phyloP scores from a whole-genome alignment of 2,797 vertebrate species.

The Esox lucius region DNA sequence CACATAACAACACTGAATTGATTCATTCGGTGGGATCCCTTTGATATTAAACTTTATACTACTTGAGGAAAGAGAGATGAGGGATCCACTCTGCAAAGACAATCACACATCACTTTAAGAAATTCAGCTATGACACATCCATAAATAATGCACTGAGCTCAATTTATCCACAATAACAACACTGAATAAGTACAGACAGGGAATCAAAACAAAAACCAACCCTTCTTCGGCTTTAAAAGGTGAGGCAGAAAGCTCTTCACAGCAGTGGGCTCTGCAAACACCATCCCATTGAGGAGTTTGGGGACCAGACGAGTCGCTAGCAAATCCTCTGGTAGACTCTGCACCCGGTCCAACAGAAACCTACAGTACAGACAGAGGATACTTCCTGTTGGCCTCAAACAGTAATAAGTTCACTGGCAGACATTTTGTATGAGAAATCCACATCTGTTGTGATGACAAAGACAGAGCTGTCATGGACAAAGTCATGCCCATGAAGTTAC shows the following conservation, averaged over 20 bases:
- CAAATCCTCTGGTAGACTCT: slow-evolving; percentile 87
- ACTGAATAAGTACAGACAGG: background rate
- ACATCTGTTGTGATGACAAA: background rate
- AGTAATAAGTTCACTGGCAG: background rate
- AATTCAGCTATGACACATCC: too few species aligned
- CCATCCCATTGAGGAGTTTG: slow-evolving; percentile 89
- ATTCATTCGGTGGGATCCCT: too few species aligned
- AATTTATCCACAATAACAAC: too few species aligned
- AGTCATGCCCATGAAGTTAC: slow-evolving; percentile 37
- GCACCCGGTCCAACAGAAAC: slow-evolving; percentile 90
- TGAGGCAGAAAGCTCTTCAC: slow-evolving; percentile 97
- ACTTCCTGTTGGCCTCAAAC: background rate
- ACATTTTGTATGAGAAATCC: background rate
- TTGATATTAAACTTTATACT: too few species aligned
- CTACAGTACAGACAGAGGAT: slow-evolving; percentile 62
- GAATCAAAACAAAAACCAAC: slow-evolving; percentile 58
- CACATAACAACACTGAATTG: background rate
- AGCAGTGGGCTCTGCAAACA: slow-evolving; percentile 95
- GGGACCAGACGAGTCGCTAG: slow-evolving; percentile 87
- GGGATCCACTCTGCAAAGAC: too few species aligned
- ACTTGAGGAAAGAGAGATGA: too few species aligned
- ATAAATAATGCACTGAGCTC: too few species aligned
- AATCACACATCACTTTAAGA: too few species aligned
- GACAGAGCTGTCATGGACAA: background rate
- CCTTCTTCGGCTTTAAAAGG: slow-evolving; percentile 90